These are phyloP conservation scores for Sebastes matsubarae DNA, from an alignment of 2,797 vertebrate species.

Conservation along the genomic window DNA sequence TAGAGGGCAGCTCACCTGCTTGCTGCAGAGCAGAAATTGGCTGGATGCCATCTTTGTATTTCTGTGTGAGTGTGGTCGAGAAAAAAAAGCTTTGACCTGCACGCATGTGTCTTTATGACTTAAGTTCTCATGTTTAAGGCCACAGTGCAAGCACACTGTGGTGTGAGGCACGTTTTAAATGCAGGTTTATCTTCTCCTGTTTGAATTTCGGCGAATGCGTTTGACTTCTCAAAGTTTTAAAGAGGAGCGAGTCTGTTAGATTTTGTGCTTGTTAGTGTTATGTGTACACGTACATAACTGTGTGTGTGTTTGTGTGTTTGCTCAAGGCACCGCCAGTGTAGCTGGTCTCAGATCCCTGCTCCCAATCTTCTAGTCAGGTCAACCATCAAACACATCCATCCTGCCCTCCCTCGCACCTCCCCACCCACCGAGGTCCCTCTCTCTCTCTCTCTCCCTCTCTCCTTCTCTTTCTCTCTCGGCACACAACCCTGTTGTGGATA, in stretches of 20 bases:
- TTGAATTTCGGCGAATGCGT: constrained; percentile 2
- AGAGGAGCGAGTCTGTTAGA: neutral
- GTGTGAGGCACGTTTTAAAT: constrained; percentile 6
- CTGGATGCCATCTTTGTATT: constrained; percentile 58
- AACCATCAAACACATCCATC: constrained; percentile 94
- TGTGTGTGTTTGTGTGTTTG: constrained; percentile 64
- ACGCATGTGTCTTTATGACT: neutral
- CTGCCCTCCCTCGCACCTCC: constrained; percentile 76
- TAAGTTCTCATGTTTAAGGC: constrained; percentile 4
- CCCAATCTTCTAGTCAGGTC: constrained; percentile 99
- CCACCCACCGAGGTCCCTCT: constrained; percentile 61
- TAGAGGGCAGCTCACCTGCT: constrained; percentile 63
- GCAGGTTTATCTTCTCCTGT: neutral
- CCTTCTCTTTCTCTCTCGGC: constrained; percentile 23
- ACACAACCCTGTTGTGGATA: constrained; percentile 70
- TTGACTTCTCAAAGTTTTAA: constrained; percentile 39
- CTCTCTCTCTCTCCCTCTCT: constrained; percentile 25
- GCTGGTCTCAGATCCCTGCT: constrained; percentile 87
- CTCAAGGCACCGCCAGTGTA: constrained; percentile 74
- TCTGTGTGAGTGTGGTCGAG: constrained; percentile 13
- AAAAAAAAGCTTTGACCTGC: constrained; percentile 19
- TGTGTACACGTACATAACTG: constrained; percentile 21
- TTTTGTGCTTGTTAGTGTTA: constrained; percentile 20
- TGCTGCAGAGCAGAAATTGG: constrained; percentile 65
- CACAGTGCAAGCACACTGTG: neutral